phyloP scores from a whole-genome alignment of 2,797 vertebrate genomes.

The Chelon labrosus region DNA sequence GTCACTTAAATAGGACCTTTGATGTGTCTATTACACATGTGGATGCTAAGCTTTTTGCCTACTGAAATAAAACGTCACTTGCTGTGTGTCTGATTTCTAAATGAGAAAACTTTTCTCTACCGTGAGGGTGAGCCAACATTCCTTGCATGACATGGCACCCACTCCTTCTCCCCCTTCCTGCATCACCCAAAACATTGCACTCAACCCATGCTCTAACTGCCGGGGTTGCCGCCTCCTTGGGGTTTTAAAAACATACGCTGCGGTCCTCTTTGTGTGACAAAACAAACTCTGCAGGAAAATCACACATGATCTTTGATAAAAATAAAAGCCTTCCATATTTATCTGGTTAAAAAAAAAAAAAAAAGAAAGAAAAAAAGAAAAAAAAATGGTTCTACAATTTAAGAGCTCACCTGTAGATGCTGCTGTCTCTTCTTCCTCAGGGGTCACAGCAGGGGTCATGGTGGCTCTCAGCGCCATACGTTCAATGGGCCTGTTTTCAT shows the following conservation, averaged over 20 bases:
- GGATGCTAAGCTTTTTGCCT: conserved; percentile 13
- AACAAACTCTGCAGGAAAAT: conserved; percentile 26
- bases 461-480: conserved; percentile 44
- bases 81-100: conserved; percentile 21
- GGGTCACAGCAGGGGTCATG: conserved; percentile 58
- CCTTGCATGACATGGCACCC: conserved; percentile 51
- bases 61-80: not conserved
- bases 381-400: conserved; percentile 4
- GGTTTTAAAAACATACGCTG: conserved; percentile 49
- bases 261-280: conserved; percentile 18
- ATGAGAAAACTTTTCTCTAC: conserved; percentile 11
- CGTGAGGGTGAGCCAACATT: conserved; percentile 62
- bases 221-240: conserved; percentile 21
- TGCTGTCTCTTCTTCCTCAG: conserved; percentile 16
- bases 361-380: no score
- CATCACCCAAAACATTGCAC: conserved; percentile 49
- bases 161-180: conserved; percentile 41
- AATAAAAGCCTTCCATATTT: not conserved
- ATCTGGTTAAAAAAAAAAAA: no score
- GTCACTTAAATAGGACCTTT: conserved; percentile 5
- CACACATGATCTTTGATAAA: not conserved
- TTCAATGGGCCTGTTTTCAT: conserved; percentile 50
- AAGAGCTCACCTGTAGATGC: conserved; percentile 69
- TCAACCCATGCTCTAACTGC: conserved; percentile 27
- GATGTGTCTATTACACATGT: not conserved